Percentiles rank a stretch among this genome's conserved stretches.
Evolutionary conservation across 2,797 vertebrate species (phyloP).

Genomic region (Ptychobarbus kaznakovi): DNA sequence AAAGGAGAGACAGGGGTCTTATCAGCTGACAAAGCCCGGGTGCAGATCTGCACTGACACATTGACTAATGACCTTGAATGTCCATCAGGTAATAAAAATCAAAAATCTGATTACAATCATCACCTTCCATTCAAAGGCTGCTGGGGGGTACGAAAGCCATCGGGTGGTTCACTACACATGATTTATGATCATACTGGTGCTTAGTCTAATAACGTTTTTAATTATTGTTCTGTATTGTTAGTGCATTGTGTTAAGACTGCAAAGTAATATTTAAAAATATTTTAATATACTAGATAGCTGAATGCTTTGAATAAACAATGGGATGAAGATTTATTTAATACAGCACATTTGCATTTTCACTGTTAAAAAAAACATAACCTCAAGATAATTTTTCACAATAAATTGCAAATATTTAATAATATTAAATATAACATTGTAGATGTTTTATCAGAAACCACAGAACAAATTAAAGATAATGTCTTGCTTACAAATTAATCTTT

Average conservation of each 20-base stretch:
- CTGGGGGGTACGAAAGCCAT: background rate
- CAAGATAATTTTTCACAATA: conserved; percentile 4
- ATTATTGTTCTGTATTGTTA: background rate
- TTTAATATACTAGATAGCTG: background rate
- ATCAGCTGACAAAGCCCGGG: conserved; percentile 27
- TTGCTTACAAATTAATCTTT: too few relatives aligned
- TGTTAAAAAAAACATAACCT: background rate
- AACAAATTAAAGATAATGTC: too few relatives aligned
- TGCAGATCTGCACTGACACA: conserved; percentile 18
- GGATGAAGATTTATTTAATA: background rate
- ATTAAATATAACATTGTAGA: background rate
- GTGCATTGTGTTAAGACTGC: background rate
- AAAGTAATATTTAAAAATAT: background rate
- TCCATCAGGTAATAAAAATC: conserved; percentile 45
- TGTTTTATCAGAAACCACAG: conserved; percentile 3
- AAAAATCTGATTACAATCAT: conserved; percentile 39
- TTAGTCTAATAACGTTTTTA: background rate
- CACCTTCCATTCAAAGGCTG: conserved; percentile 48
- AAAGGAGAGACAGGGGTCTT: conserved; percentile 13
- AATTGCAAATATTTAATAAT: background rate
- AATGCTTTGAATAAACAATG: background rate
- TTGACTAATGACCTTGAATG: conserved; percentile 45
- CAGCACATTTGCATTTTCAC: background rate
- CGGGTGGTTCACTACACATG: conserved; percentile 7
- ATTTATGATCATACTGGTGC: conserved; percentile 31